A percentile compares a stretch with the other conserved stretches of the same genome.
Conservation (phyloP, 1,140 invertebrate species). For the Drosophila pseudoobscura region DNA sequence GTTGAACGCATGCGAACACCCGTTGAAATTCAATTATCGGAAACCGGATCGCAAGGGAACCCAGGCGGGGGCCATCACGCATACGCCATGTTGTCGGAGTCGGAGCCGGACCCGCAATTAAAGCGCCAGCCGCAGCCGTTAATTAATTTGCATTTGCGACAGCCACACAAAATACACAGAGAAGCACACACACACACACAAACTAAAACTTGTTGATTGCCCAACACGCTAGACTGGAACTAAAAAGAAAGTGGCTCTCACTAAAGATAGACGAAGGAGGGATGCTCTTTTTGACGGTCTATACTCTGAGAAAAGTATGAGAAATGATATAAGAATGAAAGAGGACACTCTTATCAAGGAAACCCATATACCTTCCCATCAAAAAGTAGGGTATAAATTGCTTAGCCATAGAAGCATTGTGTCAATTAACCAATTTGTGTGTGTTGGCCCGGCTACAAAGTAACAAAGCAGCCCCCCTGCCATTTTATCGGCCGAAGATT, state of each 20-base stretch:
- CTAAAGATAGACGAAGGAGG: background rate
- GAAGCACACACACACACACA: constrained; percentile 12
- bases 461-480: constrained; percentile 12
- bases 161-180: constrained; percentile 23
- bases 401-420: constrained; percentile 5
- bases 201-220: constrained; percentile 71
- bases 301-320: no score
- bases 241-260: constrained; percentile 1
- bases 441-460: constrained; percentile 27
- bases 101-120: constrained; percentile 60
- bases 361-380: background rate
- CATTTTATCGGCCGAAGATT: constrained; percentile 69
- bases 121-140: constrained; percentile 61
- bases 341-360: background rate
- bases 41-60: no score
- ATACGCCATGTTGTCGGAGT: constrained; percentile 68
- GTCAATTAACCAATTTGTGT: constrained; percentile 65
- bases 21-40: constrained; percentile 74
- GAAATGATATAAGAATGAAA: background rate
- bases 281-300: background rate
- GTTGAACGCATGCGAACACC: constrained; percentile 57
- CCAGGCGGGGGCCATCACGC: constrained; percentile 60
- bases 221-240: constrained; percentile 10
- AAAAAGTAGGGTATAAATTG: constrained; percentile 18
- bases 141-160: constrained; percentile 78